Conservation (phyloP, 2,888 invertebrate genomes). For the Steinernema scapterisci region DNA sequence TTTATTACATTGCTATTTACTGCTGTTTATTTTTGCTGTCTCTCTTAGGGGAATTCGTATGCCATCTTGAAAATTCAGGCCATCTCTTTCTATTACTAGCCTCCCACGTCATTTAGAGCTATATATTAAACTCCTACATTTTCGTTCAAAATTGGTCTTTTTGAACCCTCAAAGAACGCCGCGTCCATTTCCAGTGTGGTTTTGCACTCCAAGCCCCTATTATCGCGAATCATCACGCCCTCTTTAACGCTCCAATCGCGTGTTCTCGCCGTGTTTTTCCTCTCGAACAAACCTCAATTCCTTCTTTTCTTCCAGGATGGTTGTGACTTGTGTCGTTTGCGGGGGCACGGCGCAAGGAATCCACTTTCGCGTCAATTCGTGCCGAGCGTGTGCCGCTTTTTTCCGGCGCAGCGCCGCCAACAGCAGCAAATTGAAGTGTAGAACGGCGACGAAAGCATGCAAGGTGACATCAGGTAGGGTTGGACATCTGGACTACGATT, state of each 20-base stretch:
- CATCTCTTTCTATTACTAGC: too few relatives aligned
- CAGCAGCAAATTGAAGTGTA: slow-evolving; percentile 7
- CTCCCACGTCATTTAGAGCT: too few relatives aligned
- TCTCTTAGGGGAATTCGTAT: too few relatives aligned
- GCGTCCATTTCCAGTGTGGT: too few relatives aligned
- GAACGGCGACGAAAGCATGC: slow-evolving; percentile 24
- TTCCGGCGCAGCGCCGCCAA: slow-evolving; percentile 30
- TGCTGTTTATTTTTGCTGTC: too few relatives aligned
- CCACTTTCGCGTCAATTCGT: slow-evolving; percentile 35
- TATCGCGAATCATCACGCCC: neutral
- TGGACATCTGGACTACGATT: neutral
- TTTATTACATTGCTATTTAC: too few relatives aligned
- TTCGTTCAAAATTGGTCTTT: too few relatives aligned
- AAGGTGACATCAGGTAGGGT: slow-evolving; percentile 1
- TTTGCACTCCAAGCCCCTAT: too few relatives aligned
- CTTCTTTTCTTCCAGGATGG: neutral
- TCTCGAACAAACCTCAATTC: neutral
- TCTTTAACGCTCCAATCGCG: neutral
- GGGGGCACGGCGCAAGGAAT: slow-evolving; percentile 32
- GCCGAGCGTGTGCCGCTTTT: slow-evolving; percentile 36
- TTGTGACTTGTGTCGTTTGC: slow-evolving; percentile 32
- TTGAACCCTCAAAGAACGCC: too few relatives aligned
- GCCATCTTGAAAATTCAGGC: too few relatives aligned
- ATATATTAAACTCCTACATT: too few relatives aligned
- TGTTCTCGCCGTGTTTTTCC: neutral